Percentiles rank a stretch among this genome's conserved stretches.
phyloP scores from a whole-genome alignment of 2,888 invertebrate species.

The Thera obeliscata region DNA sequence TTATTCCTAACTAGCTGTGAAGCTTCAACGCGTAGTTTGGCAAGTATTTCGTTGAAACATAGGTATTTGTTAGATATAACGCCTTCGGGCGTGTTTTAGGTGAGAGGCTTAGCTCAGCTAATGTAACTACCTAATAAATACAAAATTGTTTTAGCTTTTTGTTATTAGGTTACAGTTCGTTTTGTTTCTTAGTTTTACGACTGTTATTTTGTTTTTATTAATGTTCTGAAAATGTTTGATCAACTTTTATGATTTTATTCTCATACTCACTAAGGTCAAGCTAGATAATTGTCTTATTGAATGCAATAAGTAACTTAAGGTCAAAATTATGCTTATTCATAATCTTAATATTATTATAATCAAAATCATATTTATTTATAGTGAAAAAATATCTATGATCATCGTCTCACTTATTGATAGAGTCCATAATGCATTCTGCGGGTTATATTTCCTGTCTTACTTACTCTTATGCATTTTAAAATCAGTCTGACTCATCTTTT shows the following conservation, averaged over 20 bases:
- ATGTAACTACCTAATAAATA: constrained; percentile 19
- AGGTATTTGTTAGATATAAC: constrained; percentile 18
- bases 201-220: background rate
- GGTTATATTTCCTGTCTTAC: background rate
- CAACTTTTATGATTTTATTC: too few relatives aligned
- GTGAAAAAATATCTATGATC: too few relatives aligned
- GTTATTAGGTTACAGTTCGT: background rate
- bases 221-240: too few relatives aligned
- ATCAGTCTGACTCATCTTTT: constrained; percentile 8
- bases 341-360: too few relatives aligned
- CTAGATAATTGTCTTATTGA: too few relatives aligned
- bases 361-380: too few relatives aligned
- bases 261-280: too few relatives aligned
- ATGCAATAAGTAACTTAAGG: too few relatives aligned
- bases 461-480: constrained; percentile 17
- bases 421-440: background rate
- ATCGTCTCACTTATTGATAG: too few relatives aligned
- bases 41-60: constrained; percentile 21
- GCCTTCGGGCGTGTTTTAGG: constrained; percentile 13
- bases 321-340: too few relatives aligned
- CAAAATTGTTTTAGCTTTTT: background rate
- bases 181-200: background rate
- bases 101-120: constrained; percentile 11
- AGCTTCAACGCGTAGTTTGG: constrained; percentile 34
- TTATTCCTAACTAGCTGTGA: constrained; percentile 26